Conservation (phyloP, 2,113 vertebrate genomes). For the Bostrychus sinensis region DNA sequence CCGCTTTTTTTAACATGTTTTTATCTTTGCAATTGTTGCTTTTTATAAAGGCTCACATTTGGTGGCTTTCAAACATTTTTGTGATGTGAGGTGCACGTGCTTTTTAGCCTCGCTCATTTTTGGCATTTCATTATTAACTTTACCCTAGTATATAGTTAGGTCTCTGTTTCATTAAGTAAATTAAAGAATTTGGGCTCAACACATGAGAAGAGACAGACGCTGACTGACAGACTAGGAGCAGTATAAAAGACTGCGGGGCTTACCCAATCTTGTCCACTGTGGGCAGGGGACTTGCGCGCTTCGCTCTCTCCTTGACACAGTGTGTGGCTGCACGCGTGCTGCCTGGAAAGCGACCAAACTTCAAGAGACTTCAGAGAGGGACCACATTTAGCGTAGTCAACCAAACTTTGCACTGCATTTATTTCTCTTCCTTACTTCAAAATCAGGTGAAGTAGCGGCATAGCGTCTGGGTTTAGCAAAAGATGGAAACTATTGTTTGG, state of each 20-base stretch:
- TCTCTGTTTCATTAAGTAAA: too few species aligned
- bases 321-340: slow-evolving; percentile 45
- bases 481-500: not conserved
- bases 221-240: not conserved
- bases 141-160: too few species aligned
- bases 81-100: too few species aligned
- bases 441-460: not conserved
- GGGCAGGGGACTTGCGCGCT: not conserved
- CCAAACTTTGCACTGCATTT: not conserved
- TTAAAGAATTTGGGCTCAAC: not conserved
- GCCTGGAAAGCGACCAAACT: slow-evolving; percentile 43
- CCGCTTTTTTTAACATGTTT: too few species aligned
- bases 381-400: slow-evolving; percentile 17
- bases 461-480: not conserved
- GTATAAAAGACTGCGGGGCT: slow-evolving; percentile 40
- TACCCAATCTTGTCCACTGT: slow-evolving; percentile 23
- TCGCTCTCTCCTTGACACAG: not conserved
- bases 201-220: not conserved
- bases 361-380: slow-evolving; percentile 3
- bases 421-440: not conserved
- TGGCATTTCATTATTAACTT: too few species aligned
- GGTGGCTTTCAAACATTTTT: too few species aligned
- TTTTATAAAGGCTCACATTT: too few species aligned
- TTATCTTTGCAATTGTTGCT: too few species aligned
- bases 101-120: too few species aligned